Conservation (phyloP, 53 echinoderm and acorn worm genomes). For the Henricia sp. region DNA sequence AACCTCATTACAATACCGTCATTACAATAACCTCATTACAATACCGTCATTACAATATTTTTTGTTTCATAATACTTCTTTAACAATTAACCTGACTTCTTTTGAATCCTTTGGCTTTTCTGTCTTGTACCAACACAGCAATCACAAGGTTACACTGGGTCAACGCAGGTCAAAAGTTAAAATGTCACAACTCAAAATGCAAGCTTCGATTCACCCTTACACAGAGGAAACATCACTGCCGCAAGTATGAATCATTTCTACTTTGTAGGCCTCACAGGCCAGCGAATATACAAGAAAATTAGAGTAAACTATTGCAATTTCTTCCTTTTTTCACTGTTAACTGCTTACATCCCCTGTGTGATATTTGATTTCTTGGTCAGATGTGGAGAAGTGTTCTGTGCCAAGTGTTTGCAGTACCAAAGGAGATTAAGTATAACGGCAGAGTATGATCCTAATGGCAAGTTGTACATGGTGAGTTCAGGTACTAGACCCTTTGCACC, state of each 20-base stretch:
- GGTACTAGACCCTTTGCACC: too few species aligned
- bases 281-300: background rate
- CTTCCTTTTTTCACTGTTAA: too few species aligned
- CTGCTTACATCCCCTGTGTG: background rate
- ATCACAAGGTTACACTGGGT: constrained; percentile 62
- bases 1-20: too few species aligned
- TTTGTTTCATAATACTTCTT: too few species aligned
- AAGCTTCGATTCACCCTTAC: constrained; percentile 44
- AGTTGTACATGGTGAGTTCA: constrained; percentile 65
- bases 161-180: constrained; percentile 32
- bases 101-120: too few species aligned
- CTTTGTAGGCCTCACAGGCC: background rate
- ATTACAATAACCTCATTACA: too few species aligned
- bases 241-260: constrained; percentile 76
- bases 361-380: constrained; percentile 21
- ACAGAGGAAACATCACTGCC: constrained; percentile 70
- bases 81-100: too few species aligned
- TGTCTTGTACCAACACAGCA: background rate
- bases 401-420: constrained; percentile 60
- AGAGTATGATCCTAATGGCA: constrained; percentile 75
- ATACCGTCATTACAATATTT: too few species aligned
- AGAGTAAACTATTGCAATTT: too few species aligned
- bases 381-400: constrained; percentile 79
- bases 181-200: constrained; percentile 51
- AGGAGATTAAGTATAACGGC: constrained; percentile 59